A percentile compares a stretch with the other conserved stretches of the same genome.
Conservation (phyloP, 2,113 vertebrate species). For the Chinchilla lanigera region DNA sequence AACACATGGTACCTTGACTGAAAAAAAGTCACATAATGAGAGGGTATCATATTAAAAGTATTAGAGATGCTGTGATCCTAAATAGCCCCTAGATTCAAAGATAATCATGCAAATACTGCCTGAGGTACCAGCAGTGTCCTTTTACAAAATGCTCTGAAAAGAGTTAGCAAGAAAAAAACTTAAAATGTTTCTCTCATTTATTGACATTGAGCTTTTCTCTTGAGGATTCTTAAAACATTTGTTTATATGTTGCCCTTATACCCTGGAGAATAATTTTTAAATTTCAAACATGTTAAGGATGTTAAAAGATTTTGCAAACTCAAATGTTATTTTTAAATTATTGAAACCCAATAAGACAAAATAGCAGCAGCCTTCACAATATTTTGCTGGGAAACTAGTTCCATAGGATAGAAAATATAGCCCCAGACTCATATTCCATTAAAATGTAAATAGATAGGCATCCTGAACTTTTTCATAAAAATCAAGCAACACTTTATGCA, state of each 20-base stretch:
- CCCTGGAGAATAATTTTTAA: constrained; percentile 36
- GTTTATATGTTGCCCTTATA: constrained; percentile 47
- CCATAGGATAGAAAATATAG: constrained; percentile 30
- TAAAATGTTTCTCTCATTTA: neutral
- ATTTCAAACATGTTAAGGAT: constrained; percentile 38
- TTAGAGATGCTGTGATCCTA: neutral
- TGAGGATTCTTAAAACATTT: constrained; percentile 34
- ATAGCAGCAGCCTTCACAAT: constrained; percentile 53
- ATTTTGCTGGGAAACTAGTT: constrained; percentile 35
- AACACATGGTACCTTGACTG: neutral
- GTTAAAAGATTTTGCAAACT: constrained; percentile 16
- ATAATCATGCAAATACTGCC: neutral
- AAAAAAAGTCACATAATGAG: neutral
- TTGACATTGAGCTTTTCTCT: neutral
- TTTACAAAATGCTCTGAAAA: neutral
- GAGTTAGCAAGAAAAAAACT: neutral
- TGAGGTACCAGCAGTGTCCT: neutral
- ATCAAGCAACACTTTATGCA: constrained; percentile 30
- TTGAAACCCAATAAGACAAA: constrained; percentile 13
- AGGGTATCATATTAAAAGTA: neutral
- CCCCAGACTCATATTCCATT: neutral
- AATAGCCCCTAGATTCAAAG: neutral
- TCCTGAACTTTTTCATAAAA: constrained; percentile 23
- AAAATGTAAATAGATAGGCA: constrained; percentile 67
- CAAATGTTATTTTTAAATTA: constrained; percentile 56